Conservation (phyloP, 1,140 invertebrate genomes). For the Stenopsyche tienmushanensis region DNA sequence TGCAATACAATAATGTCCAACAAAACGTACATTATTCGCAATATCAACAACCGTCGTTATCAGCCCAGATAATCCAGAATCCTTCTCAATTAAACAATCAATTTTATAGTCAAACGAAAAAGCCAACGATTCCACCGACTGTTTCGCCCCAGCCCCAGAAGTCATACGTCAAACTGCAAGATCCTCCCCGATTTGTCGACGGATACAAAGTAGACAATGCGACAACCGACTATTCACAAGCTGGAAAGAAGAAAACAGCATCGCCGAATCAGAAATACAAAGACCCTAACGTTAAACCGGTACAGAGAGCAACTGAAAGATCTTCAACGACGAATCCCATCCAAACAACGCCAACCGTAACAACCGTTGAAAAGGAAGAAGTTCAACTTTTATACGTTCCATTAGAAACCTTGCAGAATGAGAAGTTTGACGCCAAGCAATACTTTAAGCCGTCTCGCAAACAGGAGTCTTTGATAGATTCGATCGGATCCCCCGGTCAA, state of each 20-base stretch:
- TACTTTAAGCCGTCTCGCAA: slow-evolving; percentile 46
- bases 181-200: slow-evolving; percentile 49
- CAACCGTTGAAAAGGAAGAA: slow-evolving; percentile 59
- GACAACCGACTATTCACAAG: slow-evolving; percentile 43
- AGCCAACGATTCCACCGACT: slow-evolving; percentile 40
- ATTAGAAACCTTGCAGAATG: slow-evolving; percentile 69
- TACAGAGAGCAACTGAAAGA: slow-evolving; percentile 43
- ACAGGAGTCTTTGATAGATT: slow-evolving; percentile 46
- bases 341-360: slow-evolving; percentile 33
- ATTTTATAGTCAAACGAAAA: slow-evolving; percentile 43
- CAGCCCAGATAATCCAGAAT: slow-evolving; percentile 45
- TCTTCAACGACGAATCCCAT: slow-evolving; percentile 33
- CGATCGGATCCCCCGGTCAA: slow-evolving; percentile 41
- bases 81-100: slow-evolving; percentile 38
- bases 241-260: slow-evolving; percentile 47
- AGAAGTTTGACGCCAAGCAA: slow-evolving; percentile 54
- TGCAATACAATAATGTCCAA: slow-evolving; percentile 41
- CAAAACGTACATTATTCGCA: slow-evolving; percentile 37
- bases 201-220: slow-evolving; percentile 51
- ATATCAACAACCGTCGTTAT: slow-evolving; percentile 24
- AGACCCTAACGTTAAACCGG: slow-evolving; percentile 33
- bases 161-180: too few species aligned
- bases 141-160: slow-evolving; percentile 36
- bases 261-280: slow-evolving; percentile 43
- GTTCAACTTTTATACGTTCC: slow-evolving; percentile 79